Evolutionary conservation across 1,140 invertebrate genomes (phyloP), one percentile per base, ranked within the genome.

Genomic region (Drosophila obscura): DNA sequence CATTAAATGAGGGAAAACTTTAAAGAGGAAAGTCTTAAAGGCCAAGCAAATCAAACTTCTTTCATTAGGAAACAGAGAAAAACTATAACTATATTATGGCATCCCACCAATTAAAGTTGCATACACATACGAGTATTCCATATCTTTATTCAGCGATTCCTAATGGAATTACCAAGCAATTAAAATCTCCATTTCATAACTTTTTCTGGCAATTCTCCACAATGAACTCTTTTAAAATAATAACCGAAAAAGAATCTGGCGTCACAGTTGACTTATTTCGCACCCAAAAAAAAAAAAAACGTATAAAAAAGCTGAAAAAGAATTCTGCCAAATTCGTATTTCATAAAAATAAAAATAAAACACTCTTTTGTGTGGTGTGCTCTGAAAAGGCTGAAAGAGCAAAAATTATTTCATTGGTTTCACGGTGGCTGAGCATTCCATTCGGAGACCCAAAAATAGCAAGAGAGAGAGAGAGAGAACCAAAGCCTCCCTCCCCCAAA

Each of bases 261-360:
- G 73, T 77, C 59, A 72, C 69, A 71, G 64, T 87, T 85, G 68
- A 85, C 73, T 78, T 64, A 51, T 65, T 84, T 85, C 58, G 67
- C 48, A 22, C 53, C 13, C 8, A 64, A 58, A 44, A 68, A 31
- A 15, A 13, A 58, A 61, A 43, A 50, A 62, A 22, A 19, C 24
- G 13, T 48, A 44, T 26, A 43, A 13, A 28, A 13, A 52, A 2
- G 2, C 3, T 5, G 35, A 5, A 39, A 35, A 11, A 11, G 11
- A 39, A 4, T 39, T 39, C 11, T 11, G 9, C 35, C 35, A 39
- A 13, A 48, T 31, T 41, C 35, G 26, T 48, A 28, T 71, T 60
- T 48, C 35, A 39, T 39, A 39, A 13, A 39, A 35, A 52, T 43
- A 68, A 58, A 48, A 76, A 73, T 74, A 45, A 19, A 58, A 64